Percentiles rank a stretch among this genome's conserved stretches.
Conservation (phyloP, 2,113 vertebrate genomes). For the Trematocara marginatum region DNA sequence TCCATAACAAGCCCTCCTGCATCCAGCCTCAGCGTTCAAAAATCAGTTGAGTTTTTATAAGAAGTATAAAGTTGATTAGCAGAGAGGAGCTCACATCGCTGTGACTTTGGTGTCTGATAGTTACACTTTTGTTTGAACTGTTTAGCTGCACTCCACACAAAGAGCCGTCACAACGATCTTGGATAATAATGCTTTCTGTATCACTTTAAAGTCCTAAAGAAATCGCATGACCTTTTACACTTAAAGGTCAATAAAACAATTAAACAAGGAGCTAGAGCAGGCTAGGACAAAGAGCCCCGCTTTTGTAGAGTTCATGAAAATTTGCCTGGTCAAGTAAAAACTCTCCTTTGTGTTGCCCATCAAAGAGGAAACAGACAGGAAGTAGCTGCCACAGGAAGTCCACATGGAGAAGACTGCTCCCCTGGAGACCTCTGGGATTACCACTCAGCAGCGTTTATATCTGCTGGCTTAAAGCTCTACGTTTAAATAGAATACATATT, state of each 20-base stretch:
- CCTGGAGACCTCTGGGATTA: slow-evolving; percentile 36
- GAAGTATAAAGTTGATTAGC: neutral
- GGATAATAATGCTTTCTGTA: neutral
- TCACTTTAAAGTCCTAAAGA: neutral
- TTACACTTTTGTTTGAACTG: neutral
- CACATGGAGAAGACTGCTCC: slow-evolving; percentile 56
- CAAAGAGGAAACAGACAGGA: slow-evolving; percentile 72
- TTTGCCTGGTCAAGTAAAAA: slow-evolving; percentile 50
- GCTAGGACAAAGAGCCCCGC: neutral
- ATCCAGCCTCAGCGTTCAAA: neutral
- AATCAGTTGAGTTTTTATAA: neutral
- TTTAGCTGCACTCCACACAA: neutral
- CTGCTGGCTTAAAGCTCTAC: neutral
- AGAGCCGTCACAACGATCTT: neutral
- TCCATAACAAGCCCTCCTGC: neutral
- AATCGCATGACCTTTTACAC: neutral
- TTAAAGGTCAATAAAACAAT: neutral
- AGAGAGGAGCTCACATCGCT: neutral
- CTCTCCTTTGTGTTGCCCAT: slow-evolving; percentile 54
- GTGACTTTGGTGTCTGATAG: neutral
- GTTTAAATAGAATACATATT: neutral
- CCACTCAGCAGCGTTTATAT: slow-evolving; percentile 29
- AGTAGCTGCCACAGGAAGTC: slow-evolving; percentile 67
- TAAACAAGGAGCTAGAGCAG: neutral
- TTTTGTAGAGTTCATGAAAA: slow-evolving; percentile 41